phyloP scores from a whole-genome alignment of 2,797 vertebrate genomes.

The Cryptoprocta ferox region DNA sequence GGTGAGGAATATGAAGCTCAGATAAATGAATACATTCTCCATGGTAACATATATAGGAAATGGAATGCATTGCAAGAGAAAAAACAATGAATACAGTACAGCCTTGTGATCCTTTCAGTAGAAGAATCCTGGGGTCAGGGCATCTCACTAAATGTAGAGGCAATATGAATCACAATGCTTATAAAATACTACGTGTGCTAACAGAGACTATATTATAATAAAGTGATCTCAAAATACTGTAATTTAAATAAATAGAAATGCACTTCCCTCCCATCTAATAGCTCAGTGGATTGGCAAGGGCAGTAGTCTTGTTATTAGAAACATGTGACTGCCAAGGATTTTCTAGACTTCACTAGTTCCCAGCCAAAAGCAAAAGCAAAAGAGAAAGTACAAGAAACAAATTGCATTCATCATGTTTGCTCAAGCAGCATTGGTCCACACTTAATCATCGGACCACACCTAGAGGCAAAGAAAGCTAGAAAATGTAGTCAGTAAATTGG shows the following conservation, averaged over 20 bases:
- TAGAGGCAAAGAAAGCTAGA: background rate
- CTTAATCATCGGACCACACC: background rate
- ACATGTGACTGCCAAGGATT: background rate
- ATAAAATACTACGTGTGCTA: background rate
- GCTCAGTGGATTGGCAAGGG: background rate
- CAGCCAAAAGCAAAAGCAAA: background rate
- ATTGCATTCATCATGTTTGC: accelerated
- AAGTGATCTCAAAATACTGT: background rate
- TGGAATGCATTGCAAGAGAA: background rate
- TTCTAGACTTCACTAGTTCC: background rate
- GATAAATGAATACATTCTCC: background rate
- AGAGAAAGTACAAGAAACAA: background rate
- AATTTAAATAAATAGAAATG: background rate
- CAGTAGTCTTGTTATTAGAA: background rate
- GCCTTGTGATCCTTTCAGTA: background rate
- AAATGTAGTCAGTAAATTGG: background rate
- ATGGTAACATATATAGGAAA: background rate
- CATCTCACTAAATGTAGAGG: background rate
- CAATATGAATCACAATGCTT: background rate
- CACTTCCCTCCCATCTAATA: background rate
- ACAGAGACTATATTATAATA: background rate
- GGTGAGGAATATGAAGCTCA: background rate
- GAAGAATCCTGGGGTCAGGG: background rate
- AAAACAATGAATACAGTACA: background rate
- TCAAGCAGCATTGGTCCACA: background rate